These are phyloP conservation scores for Leucoma salicis DNA, from an alignment of 2,888 invertebrate species.

Conservation along the genomic window DNA sequence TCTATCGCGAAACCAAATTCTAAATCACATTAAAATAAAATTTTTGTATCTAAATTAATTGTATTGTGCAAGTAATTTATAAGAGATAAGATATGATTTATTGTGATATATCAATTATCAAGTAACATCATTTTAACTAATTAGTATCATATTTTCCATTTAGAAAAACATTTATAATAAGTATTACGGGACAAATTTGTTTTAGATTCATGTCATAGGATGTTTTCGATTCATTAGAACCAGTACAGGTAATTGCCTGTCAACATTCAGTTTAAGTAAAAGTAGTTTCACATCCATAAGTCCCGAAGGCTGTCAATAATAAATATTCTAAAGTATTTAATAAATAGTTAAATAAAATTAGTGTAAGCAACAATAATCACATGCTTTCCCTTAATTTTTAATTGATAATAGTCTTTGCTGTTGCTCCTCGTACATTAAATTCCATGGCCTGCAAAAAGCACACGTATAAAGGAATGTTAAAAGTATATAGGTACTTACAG, in stretches of 20 bases:
- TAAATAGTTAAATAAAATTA: slow-evolving; percentile 11
- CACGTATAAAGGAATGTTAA: no score
- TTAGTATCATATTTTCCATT: slow-evolving; percentile 23
- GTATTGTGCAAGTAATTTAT: slow-evolving; percentile 55
- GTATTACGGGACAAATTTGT: slow-evolving; percentile 11
- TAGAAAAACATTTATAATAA: slow-evolving; percentile 13
- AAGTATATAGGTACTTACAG: no score
- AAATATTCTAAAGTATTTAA: slow-evolving; percentile 27
- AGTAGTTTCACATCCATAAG: slow-evolving; percentile 14
- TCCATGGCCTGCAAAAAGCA: slow-evolving; percentile 42
- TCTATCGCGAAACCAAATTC: slow-evolving; percentile 73
- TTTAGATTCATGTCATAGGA: slow-evolving; percentile 4
- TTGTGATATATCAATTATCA: slow-evolving; percentile 43
- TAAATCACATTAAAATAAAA: slow-evolving; percentile 74
- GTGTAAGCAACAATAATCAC: slow-evolving; percentile 19
- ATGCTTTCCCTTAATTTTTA: slow-evolving; percentile 17
- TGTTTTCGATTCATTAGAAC: slow-evolving; percentile 6
- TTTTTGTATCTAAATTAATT: slow-evolving; percentile 56
- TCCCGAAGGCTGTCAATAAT: slow-evolving; percentile 24
- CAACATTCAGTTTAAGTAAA: slow-evolving; percentile 10
- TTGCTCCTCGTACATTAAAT: slow-evolving; percentile 1
- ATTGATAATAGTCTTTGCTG: slow-evolving; percentile 5
- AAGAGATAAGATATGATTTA: slow-evolving; percentile 50
- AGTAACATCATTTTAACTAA: slow-evolving; percentile 32
- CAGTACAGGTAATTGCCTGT: slow-evolving; percentile 16